Conservation (phyloP, 2,888 invertebrate genomes). For the Empis livida region DNA sequence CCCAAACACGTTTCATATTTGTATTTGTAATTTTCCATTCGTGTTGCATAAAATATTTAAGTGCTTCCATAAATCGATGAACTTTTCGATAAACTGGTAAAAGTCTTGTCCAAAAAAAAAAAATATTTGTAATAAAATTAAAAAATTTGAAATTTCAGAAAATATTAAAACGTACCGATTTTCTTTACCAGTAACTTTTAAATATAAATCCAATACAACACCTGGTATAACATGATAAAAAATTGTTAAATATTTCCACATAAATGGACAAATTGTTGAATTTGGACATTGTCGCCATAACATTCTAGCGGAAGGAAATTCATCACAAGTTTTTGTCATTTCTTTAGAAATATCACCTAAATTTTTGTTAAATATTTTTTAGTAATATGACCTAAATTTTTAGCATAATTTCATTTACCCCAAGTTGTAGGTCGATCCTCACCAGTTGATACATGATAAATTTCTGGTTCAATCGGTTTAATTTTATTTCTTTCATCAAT, state of each 20-base stretch:
- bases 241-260: conserved; percentile 13
- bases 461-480: conserved; percentile 10
- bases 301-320: conserved; percentile 9
- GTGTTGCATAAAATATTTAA: conserved; percentile 14
- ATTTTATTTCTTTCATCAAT: conserved; percentile 27
- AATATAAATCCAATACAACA: conserved; percentile 10
- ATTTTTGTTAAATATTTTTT: not conserved
- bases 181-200: conserved; percentile 8
- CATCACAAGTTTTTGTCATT: not conserved
- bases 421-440: conserved; percentile 13
- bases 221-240: conserved; percentile 18
- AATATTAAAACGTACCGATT: conserved; percentile 3
- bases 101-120: conserved; percentile 11
- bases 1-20: conserved; percentile 15
- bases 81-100: conserved; percentile 15
- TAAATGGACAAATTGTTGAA: conserved; percentile 9
- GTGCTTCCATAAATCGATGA: conserved; percentile 12
- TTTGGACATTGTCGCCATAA: conserved; percentile 15
- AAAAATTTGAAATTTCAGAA: too few relatives aligned
- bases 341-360: conserved; percentile 9
- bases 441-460: conserved; percentile 13
- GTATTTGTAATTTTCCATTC: conserved; percentile 14
- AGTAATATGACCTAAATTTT: not conserved
- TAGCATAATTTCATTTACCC: conserved; percentile 5
- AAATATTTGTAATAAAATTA: not conserved